Conservation (phyloP, 2,113 vertebrate species). For the Manacus vitellinus region DNA sequence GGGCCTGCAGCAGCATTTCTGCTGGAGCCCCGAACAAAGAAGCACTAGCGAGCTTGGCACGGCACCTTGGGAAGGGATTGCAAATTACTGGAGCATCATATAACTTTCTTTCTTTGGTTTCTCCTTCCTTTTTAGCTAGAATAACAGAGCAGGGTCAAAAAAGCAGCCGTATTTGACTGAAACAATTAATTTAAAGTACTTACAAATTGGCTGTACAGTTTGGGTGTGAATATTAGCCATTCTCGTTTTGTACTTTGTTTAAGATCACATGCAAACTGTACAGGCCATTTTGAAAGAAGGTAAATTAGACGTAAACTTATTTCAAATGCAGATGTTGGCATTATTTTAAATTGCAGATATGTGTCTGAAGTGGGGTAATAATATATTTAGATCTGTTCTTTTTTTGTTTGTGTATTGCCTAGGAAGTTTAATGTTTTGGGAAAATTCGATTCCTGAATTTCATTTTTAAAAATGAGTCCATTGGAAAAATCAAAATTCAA, state of each 20-base stretch:
- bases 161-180: not conserved
- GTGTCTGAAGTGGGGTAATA: not conserved
- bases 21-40: slow-evolving; percentile 13
- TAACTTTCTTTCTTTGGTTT: slow-evolving; percentile 38
- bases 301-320: not conserved
- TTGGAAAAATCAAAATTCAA: slow-evolving; percentile 11
- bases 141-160: slow-evolving; percentile 37
- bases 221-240: not conserved
- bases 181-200: slow-evolving; percentile 32
- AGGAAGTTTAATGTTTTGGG: not conserved
- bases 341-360: not conserved
- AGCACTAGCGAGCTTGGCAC: slow-evolving; percentile 27
- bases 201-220: not conserved
- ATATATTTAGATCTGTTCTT: not conserved
- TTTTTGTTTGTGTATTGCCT: not conserved
- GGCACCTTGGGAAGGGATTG: slow-evolving; percentile 38
- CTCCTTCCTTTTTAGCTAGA: slow-evolving; percentile 27
- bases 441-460: not conserved
- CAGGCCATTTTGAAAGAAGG: not conserved
- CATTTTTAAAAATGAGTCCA: not conserved
- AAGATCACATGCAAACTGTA: not conserved
- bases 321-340: not conserved
- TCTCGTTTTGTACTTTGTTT: not conserved
- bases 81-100: slow-evolving; percentile 57
- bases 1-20: slow-evolving; percentile 37